Percentiles rank a stretch among this genome's conserved stretches.
Evolutionary conservation across 2,888 invertebrate genomes (phyloP).

Genomic region (Tineola bisselliella): DNA sequence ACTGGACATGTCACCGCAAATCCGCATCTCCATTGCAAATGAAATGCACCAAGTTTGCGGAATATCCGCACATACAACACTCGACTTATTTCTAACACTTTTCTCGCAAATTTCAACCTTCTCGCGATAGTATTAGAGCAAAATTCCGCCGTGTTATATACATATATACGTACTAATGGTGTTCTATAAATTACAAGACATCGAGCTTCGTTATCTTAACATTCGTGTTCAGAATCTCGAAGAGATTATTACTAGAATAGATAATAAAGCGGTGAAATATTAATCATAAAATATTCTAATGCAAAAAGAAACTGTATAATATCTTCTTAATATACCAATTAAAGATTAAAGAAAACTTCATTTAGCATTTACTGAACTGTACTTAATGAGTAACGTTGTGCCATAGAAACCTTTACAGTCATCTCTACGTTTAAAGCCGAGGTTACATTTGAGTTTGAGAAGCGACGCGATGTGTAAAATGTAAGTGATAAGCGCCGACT

Average conservation of each 20-base stretch:
- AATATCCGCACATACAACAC: slow-evolving; percentile 23
- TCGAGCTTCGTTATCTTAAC: slow-evolving; percentile 52
- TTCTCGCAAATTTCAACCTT: background rate
- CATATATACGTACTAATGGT: slow-evolving; percentile 34
- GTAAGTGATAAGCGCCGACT: too few relatives aligned
- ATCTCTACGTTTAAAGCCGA: too few relatives aligned
- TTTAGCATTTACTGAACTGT: too few relatives aligned
- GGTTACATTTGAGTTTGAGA: too few relatives aligned
- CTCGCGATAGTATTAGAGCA: background rate
- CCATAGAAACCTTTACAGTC: too few relatives aligned
- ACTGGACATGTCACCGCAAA: slow-evolving; percentile 60
- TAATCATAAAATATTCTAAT: too few relatives aligned
- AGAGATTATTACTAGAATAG: slow-evolving; percentile 54
- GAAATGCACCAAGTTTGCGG: slow-evolving; percentile 44
- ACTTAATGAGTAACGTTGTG: too few relatives aligned
- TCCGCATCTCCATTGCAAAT: slow-evolving; percentile 63
- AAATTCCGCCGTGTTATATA: background rate
- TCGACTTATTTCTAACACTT: slow-evolving; percentile 4
- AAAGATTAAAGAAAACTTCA: too few relatives aligned
- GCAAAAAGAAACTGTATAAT: too few relatives aligned
- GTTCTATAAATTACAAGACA: slow-evolving; percentile 55
- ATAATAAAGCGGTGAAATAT: slow-evolving; percentile 43
- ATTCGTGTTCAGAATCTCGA: slow-evolving; percentile 55
- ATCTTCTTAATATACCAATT: too few relatives aligned
- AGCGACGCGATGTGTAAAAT: too few relatives aligned